Base-by-base conservation (phyloP, 2,797 vertebrate genomes). In the Alca torda region DNA sequence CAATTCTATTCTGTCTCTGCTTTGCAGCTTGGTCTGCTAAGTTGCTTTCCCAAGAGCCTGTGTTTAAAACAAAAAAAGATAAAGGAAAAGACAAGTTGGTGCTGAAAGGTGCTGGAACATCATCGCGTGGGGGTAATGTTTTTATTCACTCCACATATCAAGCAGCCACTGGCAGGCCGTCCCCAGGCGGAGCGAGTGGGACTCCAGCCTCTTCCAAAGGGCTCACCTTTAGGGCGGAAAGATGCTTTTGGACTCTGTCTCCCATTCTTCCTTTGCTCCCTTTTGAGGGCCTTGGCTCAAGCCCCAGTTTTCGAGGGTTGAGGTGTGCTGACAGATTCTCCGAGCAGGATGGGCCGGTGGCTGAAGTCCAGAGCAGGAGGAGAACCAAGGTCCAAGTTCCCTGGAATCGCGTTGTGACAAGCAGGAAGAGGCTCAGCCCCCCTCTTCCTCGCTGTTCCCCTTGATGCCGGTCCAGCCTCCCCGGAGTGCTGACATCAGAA, bases 261-360 rank as follows among this genome's bases (percentile, higher is more conserved):
- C 89, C 93, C 90, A 94, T 96, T 82, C 93, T 96, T 97, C 89
- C 90, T 93, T 84, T 85, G 73, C 87, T 95, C 79, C 92, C 89
- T 84, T 92, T 78, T 63, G 95, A 87, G 87, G 81, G 78, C 84
- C 81, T 95, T 96, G 94, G 96, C 96, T 85, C 11, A 35, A 84
- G 61, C 93, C 94, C 95, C 84, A 53, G 84, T 75, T 92, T 87
- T 93, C 3, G 4, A 89, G 81, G 65, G 65, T 26, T 95, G 94
- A 95, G 92, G 95, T 96, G 95, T 78, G 90, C 92, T 96, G 95
- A 94, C 92, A 93, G 92, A 96, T 92, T 84, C 89, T 86, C 68
- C 0, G 1, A 85, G 78, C 9, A 9, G 5, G 94, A 95, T 53
- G 76, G 94, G 73, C 84, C 10, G 2, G 61, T 73, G 89, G 96